Evolutionary conservation across 1,140 invertebrate genomes (phyloP), one percentile per base, ranked within the genome.

Genomic region (Danaus melanippus): DNA sequence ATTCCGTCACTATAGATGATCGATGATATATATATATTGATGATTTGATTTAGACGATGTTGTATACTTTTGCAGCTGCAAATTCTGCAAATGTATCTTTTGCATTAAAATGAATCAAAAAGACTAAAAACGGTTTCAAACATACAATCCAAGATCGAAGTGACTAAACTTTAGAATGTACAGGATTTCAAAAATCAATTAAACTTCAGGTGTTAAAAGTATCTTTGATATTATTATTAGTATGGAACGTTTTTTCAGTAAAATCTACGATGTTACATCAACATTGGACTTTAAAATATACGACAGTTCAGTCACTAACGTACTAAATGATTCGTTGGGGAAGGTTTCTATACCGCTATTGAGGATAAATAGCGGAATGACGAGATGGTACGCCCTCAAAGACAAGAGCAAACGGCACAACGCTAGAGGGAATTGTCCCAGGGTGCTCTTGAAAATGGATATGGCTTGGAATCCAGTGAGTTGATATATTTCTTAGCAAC

Each of bases 231-330:
- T 32, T 32, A 32, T 32, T 32, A 32, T 32, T 4, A 32, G 21
- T 7, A 43, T 11, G 4, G 0, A 8, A 21, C 3, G 4, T 44
- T 56, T 10, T 62, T 63, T 11, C 77, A 97, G 96, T 75, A 94
- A 97, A 71, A 93, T 99, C 0, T 97, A 96, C 74, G 98, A 99
- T 77, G 96, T 99, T n/a, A 97, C 98, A 62, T 95, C 96, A 15
- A 92, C 95, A 2, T 81, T 99, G 42, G 97, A 99, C 79, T 88
- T 99, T 8, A 97, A 97, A 80, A 94, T 97, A 0, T 67, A 75
- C 44, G 79, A 80, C 21, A 74, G 68, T 32, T 76, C 79, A 1
- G 15, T 83, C 12, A 59, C 66, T 17, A 73, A 64, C 12, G 54
- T 84, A 89, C 90, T 56, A 88, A 93, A 32, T 91, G 97, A 99